Evolutionary conservation across 2,888 invertebrate genomes (phyloP).

Genomic region (Galeruca laticollis): DNA sequence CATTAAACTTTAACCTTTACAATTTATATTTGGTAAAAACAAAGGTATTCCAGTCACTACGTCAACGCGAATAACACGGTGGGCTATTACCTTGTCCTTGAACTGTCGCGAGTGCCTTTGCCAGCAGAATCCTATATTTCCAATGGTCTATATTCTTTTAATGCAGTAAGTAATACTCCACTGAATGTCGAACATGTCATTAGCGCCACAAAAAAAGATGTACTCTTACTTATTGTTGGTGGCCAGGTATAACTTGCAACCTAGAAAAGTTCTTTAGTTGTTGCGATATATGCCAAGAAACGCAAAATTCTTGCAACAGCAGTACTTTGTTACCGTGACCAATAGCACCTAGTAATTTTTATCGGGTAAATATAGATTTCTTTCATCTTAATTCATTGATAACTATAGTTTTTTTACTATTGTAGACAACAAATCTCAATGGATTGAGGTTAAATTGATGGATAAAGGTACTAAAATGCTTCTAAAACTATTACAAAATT

Average conservation of each 20-base stretch:
- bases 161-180: too few relatives aligned
- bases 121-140: too few relatives aligned
- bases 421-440: conserved; percentile 47
- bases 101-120: not conserved
- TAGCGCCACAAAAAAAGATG: too few relatives aligned
- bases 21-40: too few relatives aligned
- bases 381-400: conserved; percentile 34
- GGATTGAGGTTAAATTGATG: conserved; percentile 50
- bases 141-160: too few relatives aligned
- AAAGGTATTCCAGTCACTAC: too few relatives aligned
- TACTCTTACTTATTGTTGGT: too few relatives aligned
- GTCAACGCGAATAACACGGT: too few relatives aligned
- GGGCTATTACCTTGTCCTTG: too few relatives aligned
- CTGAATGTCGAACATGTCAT: conserved; percentile 44
- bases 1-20: too few relatives aligned
- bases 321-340: conserved; percentile 43
- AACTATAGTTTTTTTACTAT: conserved; percentile 41
- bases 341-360: conserved; percentile 36
- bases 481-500: too few relatives aligned
- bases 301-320: conserved; percentile 43
- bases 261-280: conserved; percentile 43
- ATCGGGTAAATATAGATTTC: conserved; percentile 45
- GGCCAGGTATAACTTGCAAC: conserved; percentile 43
- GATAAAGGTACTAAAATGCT: conserved; percentile 44
- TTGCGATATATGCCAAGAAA: conserved; percentile 45